Conservation (phyloP, 2,113 vertebrate genomes). For the Pungitius pungitius region DNA sequence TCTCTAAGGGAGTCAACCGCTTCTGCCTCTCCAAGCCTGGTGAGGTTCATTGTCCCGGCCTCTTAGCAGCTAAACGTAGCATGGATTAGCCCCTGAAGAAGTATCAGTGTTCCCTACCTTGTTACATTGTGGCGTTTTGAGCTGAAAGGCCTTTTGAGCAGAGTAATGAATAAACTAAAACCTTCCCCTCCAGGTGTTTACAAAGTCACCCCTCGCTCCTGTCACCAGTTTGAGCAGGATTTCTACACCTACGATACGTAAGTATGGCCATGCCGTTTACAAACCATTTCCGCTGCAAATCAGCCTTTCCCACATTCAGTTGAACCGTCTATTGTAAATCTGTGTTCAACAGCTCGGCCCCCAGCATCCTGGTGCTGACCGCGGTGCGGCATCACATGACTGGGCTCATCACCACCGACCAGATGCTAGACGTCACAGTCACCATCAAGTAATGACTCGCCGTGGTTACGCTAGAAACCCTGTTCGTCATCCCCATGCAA, state of each 20-base stretch:
- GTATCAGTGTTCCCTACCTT: slow-evolving; percentile 22
- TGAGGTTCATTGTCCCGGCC: slow-evolving; percentile 68
- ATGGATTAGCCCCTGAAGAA: slow-evolving; percentile 47
- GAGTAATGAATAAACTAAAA: slow-evolving; percentile 60
- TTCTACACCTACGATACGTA: slow-evolving; percentile 98
- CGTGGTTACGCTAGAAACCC: not conserved
- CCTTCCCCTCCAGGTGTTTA: slow-evolving; percentile 87
- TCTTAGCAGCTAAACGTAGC: slow-evolving; percentile 46
- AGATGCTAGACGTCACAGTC: slow-evolving; percentile 92
- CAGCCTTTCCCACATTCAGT: not conserved
- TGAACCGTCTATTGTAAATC: not conserved
- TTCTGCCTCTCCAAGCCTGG: slow-evolving; percentile 98
- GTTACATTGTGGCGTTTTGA: slow-evolving; percentile 20
- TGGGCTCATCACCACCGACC: slow-evolving; percentile 92
- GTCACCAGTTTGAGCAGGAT: slow-evolving; percentile 96
- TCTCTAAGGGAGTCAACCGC: slow-evolving; percentile 97
- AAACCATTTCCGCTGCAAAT: not conserved
- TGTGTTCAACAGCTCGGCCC: slow-evolving; percentile 86
- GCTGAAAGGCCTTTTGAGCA: slow-evolving; percentile 52
- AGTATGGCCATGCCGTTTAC: slow-evolving; percentile 53
- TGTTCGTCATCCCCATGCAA: no score
- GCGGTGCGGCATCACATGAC: slow-evolving; percentile 96
- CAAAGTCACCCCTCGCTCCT: slow-evolving; percentile 97
- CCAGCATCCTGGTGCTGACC: slow-evolving; percentile 94
- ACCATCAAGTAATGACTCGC: slow-evolving; percentile 89